These are phyloP conservation scores for Gymnorhina tibicen DNA, from an alignment of 2,113 vertebrate genomes.

Conservation along the genomic window DNA sequence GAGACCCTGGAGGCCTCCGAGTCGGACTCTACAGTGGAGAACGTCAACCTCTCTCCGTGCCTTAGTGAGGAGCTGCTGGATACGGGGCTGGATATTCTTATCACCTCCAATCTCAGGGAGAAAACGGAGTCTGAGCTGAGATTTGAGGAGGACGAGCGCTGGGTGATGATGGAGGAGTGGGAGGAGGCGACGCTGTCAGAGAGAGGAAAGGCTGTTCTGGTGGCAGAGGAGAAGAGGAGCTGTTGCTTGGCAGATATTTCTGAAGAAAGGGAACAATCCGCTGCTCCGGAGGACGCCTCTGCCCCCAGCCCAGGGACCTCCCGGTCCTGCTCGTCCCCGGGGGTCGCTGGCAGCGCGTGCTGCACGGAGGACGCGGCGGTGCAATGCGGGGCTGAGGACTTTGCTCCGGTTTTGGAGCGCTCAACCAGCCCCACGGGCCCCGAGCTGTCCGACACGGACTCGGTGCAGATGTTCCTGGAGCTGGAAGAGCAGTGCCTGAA, in stretches of 20 bases:
- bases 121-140: slow-evolving; percentile 92
- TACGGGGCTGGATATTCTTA: slow-evolving; percentile 77
- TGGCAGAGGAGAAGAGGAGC: slow-evolving; percentile 62
- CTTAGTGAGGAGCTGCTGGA: slow-evolving; percentile 87
- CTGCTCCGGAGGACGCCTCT: neutral
- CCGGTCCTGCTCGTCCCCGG: neutral
- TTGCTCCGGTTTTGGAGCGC: neutral
- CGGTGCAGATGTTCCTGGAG: slow-evolving; percentile 92
- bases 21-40: slow-evolving; percentile 72
- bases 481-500: slow-evolving; percentile 88
- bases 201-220: slow-evolving; percentile 74
- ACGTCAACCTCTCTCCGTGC: slow-evolving; percentile 85
- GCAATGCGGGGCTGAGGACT: slow-evolving; percentile 31
- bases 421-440: neutral
- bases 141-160: slow-evolving; percentile 94
- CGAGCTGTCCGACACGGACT: slow-evolving; percentile 81
- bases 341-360: neutral
- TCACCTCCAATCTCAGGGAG: slow-evolving; percentile 79
- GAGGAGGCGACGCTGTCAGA: slow-evolving; percentile 78
- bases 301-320: neutral
- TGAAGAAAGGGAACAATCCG: slow-evolving; percentile 60
- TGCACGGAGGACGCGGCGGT: neutral
- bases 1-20: slow-evolving; percentile 69
- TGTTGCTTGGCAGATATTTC: slow-evolving; percentile 63
- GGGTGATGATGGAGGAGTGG: slow-evolving; percentile 86